Evolutionary conservation across 1,140 invertebrate species (phyloP), one percentile per base, ranked within the genome.

Genomic region (Plodia interpunctella): DNA sequence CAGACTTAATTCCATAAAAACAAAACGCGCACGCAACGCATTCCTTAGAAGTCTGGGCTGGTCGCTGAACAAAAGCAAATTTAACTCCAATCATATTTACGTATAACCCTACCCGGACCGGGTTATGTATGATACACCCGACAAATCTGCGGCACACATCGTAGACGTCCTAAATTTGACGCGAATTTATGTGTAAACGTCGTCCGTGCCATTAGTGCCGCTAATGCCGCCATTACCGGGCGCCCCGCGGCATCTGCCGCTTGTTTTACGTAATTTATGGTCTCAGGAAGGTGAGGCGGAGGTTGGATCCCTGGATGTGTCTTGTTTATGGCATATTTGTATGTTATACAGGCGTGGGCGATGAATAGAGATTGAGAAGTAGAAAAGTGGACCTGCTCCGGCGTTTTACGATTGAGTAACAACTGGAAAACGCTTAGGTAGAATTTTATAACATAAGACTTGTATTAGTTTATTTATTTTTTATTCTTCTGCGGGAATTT

Each of bases 261-360:
- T 87, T 88, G 86, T 88, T 88, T 88, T 82, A 83, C 70, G 74
- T 87, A 88, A 88, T 88, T 87, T 88, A 88, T 87, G 77, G 74
- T 62, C 74, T 62, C 57, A 70, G 59, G 64, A 74, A 78, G 75
- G 78, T 74, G 68, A 70, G 65, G 21, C 54, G 60, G 32, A 9
- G 38, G 30, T 52, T 49, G 21, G 28, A 15, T 30, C 20, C 13
- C 60, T 67, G 20, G 57, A 63, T 52, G 62, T 57, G 64, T 19
- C 20, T 13, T 32, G 30, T 32, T 32, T 32, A 28, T 28, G 28
- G 28, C 28, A 28, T 3, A 28, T 3, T 5, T 28, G 28, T 28
- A 28, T n/a, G n/a, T n/a, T n/a, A n/a, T n/a, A n/a, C n/a, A n/a
- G n/a, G n/a, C n/a, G n/a, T n/a, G n/a, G n/a, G n/a, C n/a, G n/a